phyloP scores from a whole-genome alignment of 2,797 vertebrate species.

The Muscicapa comitata region DNA sequence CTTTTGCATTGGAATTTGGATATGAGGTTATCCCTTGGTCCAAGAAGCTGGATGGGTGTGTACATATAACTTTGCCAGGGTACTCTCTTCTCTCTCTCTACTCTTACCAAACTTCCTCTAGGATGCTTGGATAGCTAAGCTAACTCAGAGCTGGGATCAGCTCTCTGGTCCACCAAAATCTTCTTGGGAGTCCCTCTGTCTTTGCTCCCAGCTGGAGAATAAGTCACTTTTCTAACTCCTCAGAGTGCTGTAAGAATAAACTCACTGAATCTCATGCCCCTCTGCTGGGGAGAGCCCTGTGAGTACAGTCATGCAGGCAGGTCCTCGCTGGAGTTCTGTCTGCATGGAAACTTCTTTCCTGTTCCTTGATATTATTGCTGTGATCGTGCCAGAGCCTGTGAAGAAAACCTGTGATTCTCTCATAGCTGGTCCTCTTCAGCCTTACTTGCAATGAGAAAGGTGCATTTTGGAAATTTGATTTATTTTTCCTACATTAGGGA shows the following conservation, averaged over 20 bases:
- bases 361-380: background rate
- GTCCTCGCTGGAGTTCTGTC: background rate
- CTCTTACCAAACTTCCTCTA: background rate
- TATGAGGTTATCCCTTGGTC: background rate
- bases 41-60: background rate
- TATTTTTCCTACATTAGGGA: background rate
- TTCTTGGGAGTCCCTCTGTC: background rate
- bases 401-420: background rate
- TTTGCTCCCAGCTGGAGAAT: background rate
- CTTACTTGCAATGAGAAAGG: background rate
- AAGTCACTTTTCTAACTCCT: background rate
- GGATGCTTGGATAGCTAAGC: background rate
- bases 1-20: background rate
- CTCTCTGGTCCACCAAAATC: background rate
- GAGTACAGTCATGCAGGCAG: background rate
- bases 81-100: background rate
- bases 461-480: slow-evolving; percentile 21
- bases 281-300: rapidly evolving
- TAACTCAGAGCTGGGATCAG: background rate
- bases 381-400: background rate
- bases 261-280: background rate
- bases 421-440: background rate
- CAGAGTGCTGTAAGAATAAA: background rate
- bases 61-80: rapidly evolving
- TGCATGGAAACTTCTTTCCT: background rate